Base-by-base conservation (phyloP, 2,797 vertebrate species). In the Epinephelus malabaricus region DNA sequence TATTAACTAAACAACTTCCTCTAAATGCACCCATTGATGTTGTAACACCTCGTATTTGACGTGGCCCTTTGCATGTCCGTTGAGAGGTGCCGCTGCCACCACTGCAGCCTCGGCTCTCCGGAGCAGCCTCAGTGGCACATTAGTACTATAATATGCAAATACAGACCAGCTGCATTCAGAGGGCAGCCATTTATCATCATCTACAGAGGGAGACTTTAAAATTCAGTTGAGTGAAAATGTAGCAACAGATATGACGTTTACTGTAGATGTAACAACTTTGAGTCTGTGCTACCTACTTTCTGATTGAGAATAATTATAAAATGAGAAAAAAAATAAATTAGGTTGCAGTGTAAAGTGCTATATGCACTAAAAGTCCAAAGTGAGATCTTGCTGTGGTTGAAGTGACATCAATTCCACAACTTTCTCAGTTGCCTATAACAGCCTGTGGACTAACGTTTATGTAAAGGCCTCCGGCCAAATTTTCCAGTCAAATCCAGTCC, bases 1-100 rank as follows among this genome's bases (percentile, higher is more conserved):
- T 88, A 90, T 90, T 92, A 91, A 88, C 82, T 82, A 88, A 89
- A 89, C 84, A 86, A 86, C 87, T 82, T 88, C 76, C 83, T 88
- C 82, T 89, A 83, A 88, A 88, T 82, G 87, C 76, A 76, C 67
- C 55, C 76, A 88, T 88, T 73, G 86, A 89, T 86, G 83, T 90
- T 87, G 84, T 86, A 86, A 89, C 86, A 84, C 73, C 67, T 76
- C 75, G 74, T 76, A 70, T 85, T 89, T 82, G 76, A 83, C 81
- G 60, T 12, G 54, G 46, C 51, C 73, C 60, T 79, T 56, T 78
- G 70, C 78, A 47, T 76, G 74, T 78, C 77, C 11, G 7, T 58
- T 40, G 68, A 74, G 81, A 76, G 49, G 62, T 12, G 40, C 40
- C 40, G 9, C 40, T 43, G 40, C 40, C 18, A 27, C 38, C 9